Percentiles rank a stretch among this genome's conserved stretches.
Conservation (phyloP, 2,113 vertebrate species). For the Nycticorax nycticorax region DNA sequence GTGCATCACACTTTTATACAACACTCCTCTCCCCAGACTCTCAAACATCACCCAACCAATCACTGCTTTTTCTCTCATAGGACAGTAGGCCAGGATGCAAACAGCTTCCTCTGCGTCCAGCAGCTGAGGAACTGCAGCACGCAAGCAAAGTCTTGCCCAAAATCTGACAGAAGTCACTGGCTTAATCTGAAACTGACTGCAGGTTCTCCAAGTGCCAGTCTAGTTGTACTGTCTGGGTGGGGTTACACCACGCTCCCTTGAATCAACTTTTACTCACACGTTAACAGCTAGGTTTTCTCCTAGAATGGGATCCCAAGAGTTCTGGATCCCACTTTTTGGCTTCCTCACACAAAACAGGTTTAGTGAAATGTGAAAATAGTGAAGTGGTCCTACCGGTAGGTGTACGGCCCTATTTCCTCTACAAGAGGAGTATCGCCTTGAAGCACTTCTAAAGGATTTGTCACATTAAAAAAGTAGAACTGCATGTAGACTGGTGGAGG, state of each 20-base stretch:
- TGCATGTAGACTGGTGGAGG: constrained; percentile 90
- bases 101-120: neutral
- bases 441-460: constrained; percentile 84
- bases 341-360: neutral
- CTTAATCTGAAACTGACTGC: neutral
- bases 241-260: neutral
- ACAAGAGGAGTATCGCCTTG: constrained; percentile 80
- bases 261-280: neutral
- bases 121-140: neutral
- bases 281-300: too few species aligned
- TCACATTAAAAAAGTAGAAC: constrained; percentile 93
- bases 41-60: neutral
- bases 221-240: neutral
- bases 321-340: neutral
- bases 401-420: constrained; percentile 88
- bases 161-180: neutral
- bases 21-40: neutral
- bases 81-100: neutral
- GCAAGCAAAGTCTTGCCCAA: neutral
- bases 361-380: neutral
- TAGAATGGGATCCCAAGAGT: accelerated
- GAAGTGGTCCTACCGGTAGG: constrained; percentile 83
- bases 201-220: neutral
- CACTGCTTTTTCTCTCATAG: neutral
- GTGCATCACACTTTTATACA: neutral